Evolutionary conservation across 2,888 invertebrate species (phyloP), one percentile per base, ranked within the genome.

Genomic region (Heliconius ismenius): DNA sequence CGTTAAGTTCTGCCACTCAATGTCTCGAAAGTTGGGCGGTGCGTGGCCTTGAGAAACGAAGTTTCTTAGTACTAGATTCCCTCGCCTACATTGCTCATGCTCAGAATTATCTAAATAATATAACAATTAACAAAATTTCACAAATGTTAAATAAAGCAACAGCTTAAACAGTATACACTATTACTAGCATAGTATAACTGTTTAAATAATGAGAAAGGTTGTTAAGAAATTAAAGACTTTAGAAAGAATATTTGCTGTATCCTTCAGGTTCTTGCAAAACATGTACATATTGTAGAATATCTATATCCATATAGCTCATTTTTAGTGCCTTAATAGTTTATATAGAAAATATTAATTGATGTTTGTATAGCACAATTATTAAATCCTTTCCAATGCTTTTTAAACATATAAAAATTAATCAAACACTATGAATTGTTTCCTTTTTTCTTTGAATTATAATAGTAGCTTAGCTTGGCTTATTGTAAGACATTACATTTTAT

Each of bases 271-370:
- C 2, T 13, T 24, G 26, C 10, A 26, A 26, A 62, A 62, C 21
- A 60, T 60, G 10, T 60, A 11, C 2, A 24, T 15, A 62, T 62
- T 62, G 11, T 62, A 62, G 24, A 11, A 62, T 62, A 26, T 26
- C 11, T 62, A 6, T 62, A 58, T 58, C n/a, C 10, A 58, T 39
- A 7, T 39, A 39, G 65, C 65, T 67, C 65, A 67, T 36, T 67
- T 39, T 67, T 39, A 67, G 67, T 67, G 67, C 67, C 67, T 67
- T 67, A 65, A 36, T 65, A 64, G 32, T 64, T 11, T n/a, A 67
- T 67, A 15, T 67, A 39, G 67, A 24, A 43, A 24, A 24, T 67
- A 39, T 24, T 24, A 18, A 21, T 32, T 10, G 32, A 1, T 32
- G 21, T 28, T 26, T 28, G 18, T 32, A 10, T 10, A 18, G 18